Evolutionary conservation across 2,113 vertebrate genomes (phyloP).

Genomic region (Alexandromys fortis): DNA sequence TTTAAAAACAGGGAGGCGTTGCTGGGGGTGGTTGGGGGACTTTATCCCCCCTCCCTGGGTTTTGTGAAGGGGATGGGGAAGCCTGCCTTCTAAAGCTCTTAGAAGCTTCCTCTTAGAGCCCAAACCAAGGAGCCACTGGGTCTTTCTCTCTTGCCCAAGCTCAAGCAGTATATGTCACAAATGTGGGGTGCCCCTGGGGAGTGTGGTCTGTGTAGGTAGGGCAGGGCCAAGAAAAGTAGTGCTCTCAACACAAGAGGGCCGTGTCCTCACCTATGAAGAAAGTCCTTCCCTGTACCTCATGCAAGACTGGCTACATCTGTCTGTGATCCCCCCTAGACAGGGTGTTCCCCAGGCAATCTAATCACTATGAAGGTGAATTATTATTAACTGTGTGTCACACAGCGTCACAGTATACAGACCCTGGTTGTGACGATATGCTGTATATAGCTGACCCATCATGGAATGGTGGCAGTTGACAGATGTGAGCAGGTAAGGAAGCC

Average conservation of each 20-base stretch:
- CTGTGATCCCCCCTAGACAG: not conserved
- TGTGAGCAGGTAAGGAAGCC: not conserved
- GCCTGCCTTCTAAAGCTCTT: not conserved
- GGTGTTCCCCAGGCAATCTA: not conserved
- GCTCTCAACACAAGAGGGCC: not conserved
- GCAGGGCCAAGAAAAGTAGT: not conserved
- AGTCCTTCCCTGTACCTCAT: not conserved
- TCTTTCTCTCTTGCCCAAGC: not conserved
- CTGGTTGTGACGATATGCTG: not conserved
- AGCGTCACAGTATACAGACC: not conserved
- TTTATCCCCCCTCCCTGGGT: conserved; percentile 58
- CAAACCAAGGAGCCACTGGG: not conserved
- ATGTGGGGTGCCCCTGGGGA: not conserved
- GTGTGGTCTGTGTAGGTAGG: not conserved
- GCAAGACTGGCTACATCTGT: not conserved
- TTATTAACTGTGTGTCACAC: not conserved
- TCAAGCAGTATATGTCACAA: not conserved
- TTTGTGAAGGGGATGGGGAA: conserved; percentile 47
- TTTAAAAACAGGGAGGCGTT: conserved; percentile 82
- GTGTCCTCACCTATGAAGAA: not conserved
- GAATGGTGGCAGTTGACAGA: not conserved
- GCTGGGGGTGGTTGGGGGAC: conserved; percentile 54
- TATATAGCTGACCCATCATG: not conserved
- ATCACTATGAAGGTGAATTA: not conserved
- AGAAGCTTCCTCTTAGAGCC: not conserved